phyloP scores from a whole-genome alignment of 2,797 vertebrate species.

The Tinamus major region DNA sequence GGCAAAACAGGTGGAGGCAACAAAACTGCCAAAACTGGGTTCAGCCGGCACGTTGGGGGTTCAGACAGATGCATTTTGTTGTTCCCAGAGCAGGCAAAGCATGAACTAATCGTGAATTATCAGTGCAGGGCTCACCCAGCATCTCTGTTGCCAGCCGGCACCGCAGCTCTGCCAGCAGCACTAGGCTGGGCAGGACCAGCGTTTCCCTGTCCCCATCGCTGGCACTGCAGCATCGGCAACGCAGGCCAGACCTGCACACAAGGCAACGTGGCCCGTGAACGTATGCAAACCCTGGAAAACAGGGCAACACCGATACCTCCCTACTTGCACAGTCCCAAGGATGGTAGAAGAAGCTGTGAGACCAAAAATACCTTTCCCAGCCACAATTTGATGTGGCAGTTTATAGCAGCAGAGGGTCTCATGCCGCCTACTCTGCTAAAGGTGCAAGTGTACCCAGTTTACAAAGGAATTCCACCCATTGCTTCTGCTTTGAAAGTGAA shows the following conservation, averaged over 20 bases:
- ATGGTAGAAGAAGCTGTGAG: neutral
- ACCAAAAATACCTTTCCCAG: neutral
- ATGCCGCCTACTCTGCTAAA: neutral
- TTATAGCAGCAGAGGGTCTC: neutral
- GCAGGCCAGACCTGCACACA: neutral
- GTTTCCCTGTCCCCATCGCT: neutral
- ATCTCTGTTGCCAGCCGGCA: neutral
- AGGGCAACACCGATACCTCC: neutral
- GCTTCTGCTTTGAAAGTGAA: neutral
- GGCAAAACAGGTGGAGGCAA: neutral
- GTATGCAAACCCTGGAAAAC: neutral
- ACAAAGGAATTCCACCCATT: neutral
- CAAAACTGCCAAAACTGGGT: neutral
- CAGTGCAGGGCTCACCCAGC: neutral
- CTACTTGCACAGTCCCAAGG: fast-evolving
- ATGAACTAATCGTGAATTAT: neutral
- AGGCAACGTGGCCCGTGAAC: neutral
- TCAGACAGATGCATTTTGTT: slow-evolving; percentile 12
- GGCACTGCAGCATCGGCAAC: neutral
- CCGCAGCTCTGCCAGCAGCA: neutral
- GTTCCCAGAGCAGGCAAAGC: neutral
- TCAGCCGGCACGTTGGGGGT: neutral
- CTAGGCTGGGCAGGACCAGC: fast-evolving
- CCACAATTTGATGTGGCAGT: neutral
- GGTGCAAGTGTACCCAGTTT: neutral